Evolutionary conservation across 2,888 invertebrate species (phyloP).

Genomic region (Scaptomyza tumidula): DNA sequence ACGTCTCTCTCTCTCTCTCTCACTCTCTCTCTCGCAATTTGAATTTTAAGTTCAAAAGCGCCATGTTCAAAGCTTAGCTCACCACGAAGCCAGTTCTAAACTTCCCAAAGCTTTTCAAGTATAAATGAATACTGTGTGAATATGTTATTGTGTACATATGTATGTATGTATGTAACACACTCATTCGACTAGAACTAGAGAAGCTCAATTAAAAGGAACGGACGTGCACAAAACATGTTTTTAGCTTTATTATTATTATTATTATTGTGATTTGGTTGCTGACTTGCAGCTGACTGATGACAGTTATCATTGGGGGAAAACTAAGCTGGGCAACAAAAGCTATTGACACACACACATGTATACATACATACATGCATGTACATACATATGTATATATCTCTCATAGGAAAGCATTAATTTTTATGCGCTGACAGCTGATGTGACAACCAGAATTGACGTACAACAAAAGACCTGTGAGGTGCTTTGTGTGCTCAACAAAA

Average conservation of each 20-base stretch:
- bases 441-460: slow-evolving; percentile 20
- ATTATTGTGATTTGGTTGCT: slow-evolving; percentile 8
- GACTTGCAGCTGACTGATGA: slow-evolving; percentile 21
- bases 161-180: slow-evolving; percentile 9
- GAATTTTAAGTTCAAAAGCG: slow-evolving; percentile 67
- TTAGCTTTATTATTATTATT: slow-evolving; percentile 31
- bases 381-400: background rate
- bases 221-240: slow-evolving; percentile 64
- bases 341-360: slow-evolving; percentile 13
- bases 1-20: background rate
- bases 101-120: slow-evolving; percentile 12
- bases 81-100: slow-evolving; percentile 19
- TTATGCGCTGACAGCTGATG: slow-evolving; percentile 44
- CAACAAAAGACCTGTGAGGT: slow-evolving; percentile 2
- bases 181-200: slow-evolving; percentile 37
- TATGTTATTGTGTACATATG: background rate
- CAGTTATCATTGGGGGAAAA: slow-evolving; percentile 55
- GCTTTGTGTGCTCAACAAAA: background rate
- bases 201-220: slow-evolving; percentile 56
- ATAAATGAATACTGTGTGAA: background rate
- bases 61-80: slow-evolving; percentile 54
- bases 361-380: background rate
- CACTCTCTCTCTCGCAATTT: slow-evolving; percentile 1
- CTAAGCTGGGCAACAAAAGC: slow-evolving; percentile 24
- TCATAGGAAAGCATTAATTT: slow-evolving; percentile 33